Evolutionary conservation across 1,140 invertebrate genomes (phyloP), one percentile per base, ranked within the genome.

Genomic region (Anagrus nilaparvatae): DNA sequence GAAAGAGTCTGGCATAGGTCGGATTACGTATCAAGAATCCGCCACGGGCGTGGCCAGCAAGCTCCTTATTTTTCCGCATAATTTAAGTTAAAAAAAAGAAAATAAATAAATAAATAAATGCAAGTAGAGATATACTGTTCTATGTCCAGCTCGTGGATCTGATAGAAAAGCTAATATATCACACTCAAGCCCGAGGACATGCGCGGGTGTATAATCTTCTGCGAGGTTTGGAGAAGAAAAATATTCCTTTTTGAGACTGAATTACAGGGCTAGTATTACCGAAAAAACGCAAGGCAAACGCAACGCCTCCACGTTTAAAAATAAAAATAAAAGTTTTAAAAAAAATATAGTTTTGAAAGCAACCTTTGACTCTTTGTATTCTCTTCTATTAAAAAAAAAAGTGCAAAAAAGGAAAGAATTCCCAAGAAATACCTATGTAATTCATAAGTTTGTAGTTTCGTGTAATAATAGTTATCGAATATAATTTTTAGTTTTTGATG

Each of bases 241-340:
- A n/a, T n/a, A n/a, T n/a, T n/a, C n/a, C n/a, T n/a, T n/a, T 65
- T 66, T 59, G 60, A 59, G 62, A 56, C 60, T 65, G 63, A 69
- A 69, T 69, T 69, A 69, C 63, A 67, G 65, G 65, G 66, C 63
- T 59, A 67, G 63, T 61, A 67, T 59, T 58, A 65, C 56, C 61
- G 63, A 66, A 58, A n/a, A n/a, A n/a, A n/a, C n/a, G 27, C 21
- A 13, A 27, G n/a, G 16, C 60, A 53, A 59, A 65, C 63, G 56
- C 60, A n/a, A n/a, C 65, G 61, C 58, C 62, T 60, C 60, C 32
- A 9, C 34, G 10, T 14, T n/a, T n/a, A n/a, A n/a, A n/a, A n/a
- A n/a, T n/a, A n/a, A n/a, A n/a, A n/a, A n/a, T n/a, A n/a, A n/a
- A n/a, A n/a, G n/a, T n/a, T n/a, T n/a, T n/a, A n/a, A n/a, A n/a